Base-by-base conservation (phyloP, 1,140 invertebrate species). In the Drosophila sp. region DNA sequence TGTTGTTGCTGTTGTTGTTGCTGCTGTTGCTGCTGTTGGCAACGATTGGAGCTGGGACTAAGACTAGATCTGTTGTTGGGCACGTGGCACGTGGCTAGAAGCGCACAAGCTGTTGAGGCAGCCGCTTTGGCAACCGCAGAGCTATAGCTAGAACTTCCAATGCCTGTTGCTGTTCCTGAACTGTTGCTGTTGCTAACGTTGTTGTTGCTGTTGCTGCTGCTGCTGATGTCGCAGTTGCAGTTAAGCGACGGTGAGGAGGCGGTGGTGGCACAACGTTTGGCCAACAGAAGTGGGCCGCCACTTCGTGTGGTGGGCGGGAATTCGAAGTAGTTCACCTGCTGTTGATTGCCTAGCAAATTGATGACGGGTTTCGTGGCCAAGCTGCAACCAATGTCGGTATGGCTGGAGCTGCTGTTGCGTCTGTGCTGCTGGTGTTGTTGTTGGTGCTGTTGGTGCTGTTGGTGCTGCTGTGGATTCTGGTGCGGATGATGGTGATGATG, bases 271-370 rank as follows among this genome's bases (percentile, higher is more conserved):
- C 46, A 67, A 61, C 66, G 79, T 53, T 74, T 72, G 75, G 69
- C 53, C 62, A 50, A 48, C 36, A 54, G 48, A 11, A 46, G 45
- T 41, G 32, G 18, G 11, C 14, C 21, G 38, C 11, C 48, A 21
- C 38, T 53, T 41, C 73, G 58, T 7, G 50, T 57, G 21, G 72
- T 76, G 50, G 82, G 79, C 29, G 90, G 90, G 61, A 91, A 91
- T 65, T 91, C 81, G 51, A 91, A 91, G 66, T 91, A 91, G 77
- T 83, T 89, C 38, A 76, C 82, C 74, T 91, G 89, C 79, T 74
- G 66, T 41, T 82, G 81, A 89, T 90, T 86, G 58, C 74, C 78
- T 18, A 86, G 81, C 78, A 86, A 86, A 86, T 78, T 90, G 69
- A 79, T 86, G 54, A 70, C 84, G 25, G 83, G 83, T 62, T 87